Percentiles rank a stretch among this genome's conserved stretches.
These are phyloP conservation scores for Diorhabda elongata DNA, from an alignment of 1,140 invertebrate genomes.

Conservation along the genomic window DNA sequence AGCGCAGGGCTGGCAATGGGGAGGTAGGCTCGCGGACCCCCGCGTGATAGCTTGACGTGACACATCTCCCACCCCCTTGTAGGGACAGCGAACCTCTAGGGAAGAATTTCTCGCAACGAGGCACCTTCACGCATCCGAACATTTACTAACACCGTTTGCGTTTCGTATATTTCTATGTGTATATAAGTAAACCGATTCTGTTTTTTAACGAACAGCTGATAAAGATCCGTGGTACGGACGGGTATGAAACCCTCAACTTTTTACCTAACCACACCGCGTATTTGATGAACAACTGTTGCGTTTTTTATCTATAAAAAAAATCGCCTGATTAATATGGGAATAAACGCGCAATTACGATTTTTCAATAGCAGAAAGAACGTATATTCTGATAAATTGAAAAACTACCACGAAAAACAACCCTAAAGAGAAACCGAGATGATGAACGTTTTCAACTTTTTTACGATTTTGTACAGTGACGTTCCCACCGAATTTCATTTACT, in stretches of 20 bases:
- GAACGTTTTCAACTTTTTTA: too few relatives aligned
- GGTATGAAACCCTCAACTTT: background rate
- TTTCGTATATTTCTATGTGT: background rate
- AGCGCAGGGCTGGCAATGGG: constrained; percentile 34
- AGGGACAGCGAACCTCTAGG: constrained; percentile 17
- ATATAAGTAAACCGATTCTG: background rate
- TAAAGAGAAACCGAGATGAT: too few relatives aligned
- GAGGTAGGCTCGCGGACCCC: constrained; percentile 41
- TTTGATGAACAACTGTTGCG: background rate
- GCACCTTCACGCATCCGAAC: constrained; percentile 42
- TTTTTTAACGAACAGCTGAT: constrained; percentile 40
- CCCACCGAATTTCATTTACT: too few relatives aligned
- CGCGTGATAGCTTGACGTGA: constrained; percentile 47
- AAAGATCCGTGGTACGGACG: constrained; percentile 10
- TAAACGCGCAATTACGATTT: too few relatives aligned
- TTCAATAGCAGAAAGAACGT: too few relatives aligned
- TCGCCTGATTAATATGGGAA: too few relatives aligned
- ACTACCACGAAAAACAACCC: too few relatives aligned
- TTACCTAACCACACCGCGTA: background rate
- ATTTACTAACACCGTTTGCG: constrained; percentile 3
- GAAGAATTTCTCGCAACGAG: constrained; percentile 26
- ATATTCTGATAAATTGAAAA: too few relatives aligned
- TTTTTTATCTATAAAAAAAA: too few relatives aligned
- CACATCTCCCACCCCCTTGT: constrained; percentile 39
- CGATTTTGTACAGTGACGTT: too few relatives aligned